A percentile compares a stretch with the other conserved stretches of the same genome.
These are phyloP conservation scores for Mylabris sibirica DNA, from an alignment of 2,888 invertebrate species.

Conservation along the genomic window DNA sequence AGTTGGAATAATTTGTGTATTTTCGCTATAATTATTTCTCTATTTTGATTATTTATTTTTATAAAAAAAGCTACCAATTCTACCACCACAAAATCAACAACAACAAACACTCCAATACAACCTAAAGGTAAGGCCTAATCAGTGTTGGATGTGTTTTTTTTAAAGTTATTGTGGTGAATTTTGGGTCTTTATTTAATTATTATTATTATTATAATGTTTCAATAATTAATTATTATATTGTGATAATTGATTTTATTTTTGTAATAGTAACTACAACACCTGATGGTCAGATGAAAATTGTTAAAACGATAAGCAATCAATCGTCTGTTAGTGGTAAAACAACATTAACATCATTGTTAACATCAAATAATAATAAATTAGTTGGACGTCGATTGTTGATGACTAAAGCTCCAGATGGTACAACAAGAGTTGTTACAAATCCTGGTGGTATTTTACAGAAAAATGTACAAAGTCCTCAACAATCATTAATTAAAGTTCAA, in stretches of 20 bases:
- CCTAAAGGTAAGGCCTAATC: slow-evolving; percentile 58
- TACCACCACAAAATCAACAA: slow-evolving; percentile 55
- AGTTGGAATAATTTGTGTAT: slow-evolving; percentile 32
- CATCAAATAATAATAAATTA: slow-evolving; percentile 70
- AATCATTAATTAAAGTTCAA: slow-evolving; percentile 65
- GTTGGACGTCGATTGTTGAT: slow-evolving; percentile 75
- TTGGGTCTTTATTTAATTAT: slow-evolving; percentile 23
- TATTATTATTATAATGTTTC: too few species aligned
- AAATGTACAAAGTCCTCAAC: slow-evolving; percentile 55
- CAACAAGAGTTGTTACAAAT: slow-evolving; percentile 70
- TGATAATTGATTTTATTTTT: slow-evolving; percentile 24
- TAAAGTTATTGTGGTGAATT: slow-evolving; percentile 24
- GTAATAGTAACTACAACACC: slow-evolving; percentile 48
- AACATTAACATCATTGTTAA: slow-evolving; percentile 72
- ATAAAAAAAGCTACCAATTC: slow-evolving; percentile 53
- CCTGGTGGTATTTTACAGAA: slow-evolving; percentile 68
- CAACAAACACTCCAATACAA: slow-evolving; percentile 59
- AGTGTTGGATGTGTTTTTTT: slow-evolving; percentile 36
- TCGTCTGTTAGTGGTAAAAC: slow-evolving; percentile 67
- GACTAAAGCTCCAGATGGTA: slow-evolving; percentile 77
- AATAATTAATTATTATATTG: slow-evolving; percentile 26
- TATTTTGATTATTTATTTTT: slow-evolving; percentile 26
- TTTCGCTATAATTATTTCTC: slow-evolving; percentile 11
- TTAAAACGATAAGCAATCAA: slow-evolving; percentile 68
- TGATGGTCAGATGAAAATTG: slow-evolving; percentile 72